phyloP scores from a whole-genome alignment of 2,888 invertebrate species.

The Epirrita christyi region DNA sequence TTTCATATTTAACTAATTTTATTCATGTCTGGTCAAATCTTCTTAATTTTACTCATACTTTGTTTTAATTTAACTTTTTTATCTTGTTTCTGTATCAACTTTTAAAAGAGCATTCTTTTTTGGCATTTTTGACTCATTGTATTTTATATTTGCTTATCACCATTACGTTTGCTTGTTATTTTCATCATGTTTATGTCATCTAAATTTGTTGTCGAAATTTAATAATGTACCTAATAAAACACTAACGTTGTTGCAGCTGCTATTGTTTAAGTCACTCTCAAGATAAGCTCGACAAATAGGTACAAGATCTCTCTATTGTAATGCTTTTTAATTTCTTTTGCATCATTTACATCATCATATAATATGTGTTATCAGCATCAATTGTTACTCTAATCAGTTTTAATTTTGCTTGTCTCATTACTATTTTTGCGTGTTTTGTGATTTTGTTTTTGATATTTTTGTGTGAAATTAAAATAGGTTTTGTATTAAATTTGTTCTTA shows the following conservation, averaged over 20 bases:
- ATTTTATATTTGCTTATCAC: constrained; percentile 7
- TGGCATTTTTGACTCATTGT: constrained; percentile 13
- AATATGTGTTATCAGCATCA: constrained; percentile 24
- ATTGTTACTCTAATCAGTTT: constrained; percentile 7
- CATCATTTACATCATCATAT: constrained; percentile 42
- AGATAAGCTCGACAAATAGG: constrained; percentile 80
- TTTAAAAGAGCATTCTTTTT: neutral
- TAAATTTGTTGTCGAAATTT: constrained; percentile 15
- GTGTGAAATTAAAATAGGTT: constrained; percentile 17
- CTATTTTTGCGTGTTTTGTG: constrained; percentile 25
- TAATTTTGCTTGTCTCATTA: constrained; percentile 27
- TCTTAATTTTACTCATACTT: neutral
- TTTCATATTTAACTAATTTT: neutral
- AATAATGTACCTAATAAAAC: constrained; percentile 63
- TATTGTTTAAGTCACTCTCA: constrained; percentile 83
- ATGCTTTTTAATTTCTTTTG: constrained; percentile 66
- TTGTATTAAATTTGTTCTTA: constrained; percentile 1
- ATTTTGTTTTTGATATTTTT: constrained; percentile 25
- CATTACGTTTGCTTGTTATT: neutral
- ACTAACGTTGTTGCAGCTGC: constrained; percentile 78
- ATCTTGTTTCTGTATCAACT: neutral
- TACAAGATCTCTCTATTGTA: constrained; percentile 72
- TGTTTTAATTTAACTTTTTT: neutral
- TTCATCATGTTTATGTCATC: constrained; percentile 9
- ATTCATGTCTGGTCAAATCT: neutral